These are phyloP conservation scores for Cebus imitator DNA, from an alignment of 2,113 vertebrate species.

Conservation along the genomic window DNA sequence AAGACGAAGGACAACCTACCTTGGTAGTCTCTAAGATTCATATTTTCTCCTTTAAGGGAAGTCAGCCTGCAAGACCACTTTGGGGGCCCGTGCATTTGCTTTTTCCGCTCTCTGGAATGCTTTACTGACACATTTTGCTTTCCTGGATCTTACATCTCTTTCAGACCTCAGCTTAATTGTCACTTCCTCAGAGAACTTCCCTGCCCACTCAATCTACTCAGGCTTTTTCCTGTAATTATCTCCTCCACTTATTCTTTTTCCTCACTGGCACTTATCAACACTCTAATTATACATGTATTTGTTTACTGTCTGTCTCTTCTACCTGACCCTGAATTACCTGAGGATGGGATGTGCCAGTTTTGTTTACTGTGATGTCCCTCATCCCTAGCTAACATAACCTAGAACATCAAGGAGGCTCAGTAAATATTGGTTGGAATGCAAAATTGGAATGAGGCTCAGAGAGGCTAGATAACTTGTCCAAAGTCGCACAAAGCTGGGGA, in stretches of 20 bases:
- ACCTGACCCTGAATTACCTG: not conserved
- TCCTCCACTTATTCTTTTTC: not conserved
- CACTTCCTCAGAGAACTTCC: not conserved
- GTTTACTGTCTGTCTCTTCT: not conserved
- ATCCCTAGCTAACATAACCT: not conserved
- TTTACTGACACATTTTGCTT: not conserved
- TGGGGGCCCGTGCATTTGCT: not conserved
- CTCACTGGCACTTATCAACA: not conserved
- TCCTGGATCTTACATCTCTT: not conserved
- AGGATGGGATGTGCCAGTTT: not conserved
- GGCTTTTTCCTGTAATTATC: constrained; percentile 20
- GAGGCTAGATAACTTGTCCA: not conserved
- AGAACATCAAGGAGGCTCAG: not conserved
- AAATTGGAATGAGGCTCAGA: not conserved
- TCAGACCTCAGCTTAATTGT: not conserved
- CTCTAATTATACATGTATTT: not conserved
- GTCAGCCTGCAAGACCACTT: not conserved
- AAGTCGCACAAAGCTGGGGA: not conserved
- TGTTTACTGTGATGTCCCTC: not conserved
- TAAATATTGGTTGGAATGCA: not conserved
- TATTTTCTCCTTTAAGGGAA: not conserved
- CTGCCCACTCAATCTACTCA: not conserved
- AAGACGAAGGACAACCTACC: not conserved
- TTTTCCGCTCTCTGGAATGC: not conserved
- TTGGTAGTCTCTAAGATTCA: not conserved